Base-by-base conservation (phyloP, 2,113 vertebrate genomes). In the Callithrix jacchus region DNA sequence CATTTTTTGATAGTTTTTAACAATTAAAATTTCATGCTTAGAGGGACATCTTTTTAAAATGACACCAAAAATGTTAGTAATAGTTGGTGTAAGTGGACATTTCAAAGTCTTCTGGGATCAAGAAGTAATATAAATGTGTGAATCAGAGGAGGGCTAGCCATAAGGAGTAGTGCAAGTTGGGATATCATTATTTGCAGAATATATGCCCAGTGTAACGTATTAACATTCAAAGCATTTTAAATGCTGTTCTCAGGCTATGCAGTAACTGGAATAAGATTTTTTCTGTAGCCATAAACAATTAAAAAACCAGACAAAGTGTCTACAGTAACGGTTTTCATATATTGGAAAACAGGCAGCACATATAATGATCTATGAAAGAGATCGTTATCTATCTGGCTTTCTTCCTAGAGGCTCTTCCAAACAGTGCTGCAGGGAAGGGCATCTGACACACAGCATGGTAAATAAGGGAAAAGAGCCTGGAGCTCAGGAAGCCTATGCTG, bases 1-100 rank as follows among this genome's bases (percentile, higher is more conserved):
- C 42, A 93, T 47, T 52, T 92, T 95, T 52, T 52, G 7, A 54
- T 45, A 45, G 8, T 91, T 95, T 40, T 47, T 88, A 94, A 79
- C 9, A 73, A 77, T n/a, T 89, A 83, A 77, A 30, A 42, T 71
- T 74, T 77, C 58, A 47, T 52, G 27, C 20, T 80, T 90, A 85
- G 21, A 35, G 30, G 6, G 25, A 54, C 12, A 42, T 77, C n/a
- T 40, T 66, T 73, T 83, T 18, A 64, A 88, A 96, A 91, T 89
- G n/a, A 37, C 27, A 42, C 21, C 35, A 77, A 21, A 84, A 81
- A 56, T 3, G 18, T 77, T 64, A 89, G 20, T 7, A 81, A 82
- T 86, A 82, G 83, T 25, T 54, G 27, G 7, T 52, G 10, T 45
- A 11, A 1, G 74, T 49, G 68, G 45, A 45, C 93, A 77, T 82